Conservation (phyloP, 2,113 vertebrate species). For the Pollimyrus isidori region DNA sequence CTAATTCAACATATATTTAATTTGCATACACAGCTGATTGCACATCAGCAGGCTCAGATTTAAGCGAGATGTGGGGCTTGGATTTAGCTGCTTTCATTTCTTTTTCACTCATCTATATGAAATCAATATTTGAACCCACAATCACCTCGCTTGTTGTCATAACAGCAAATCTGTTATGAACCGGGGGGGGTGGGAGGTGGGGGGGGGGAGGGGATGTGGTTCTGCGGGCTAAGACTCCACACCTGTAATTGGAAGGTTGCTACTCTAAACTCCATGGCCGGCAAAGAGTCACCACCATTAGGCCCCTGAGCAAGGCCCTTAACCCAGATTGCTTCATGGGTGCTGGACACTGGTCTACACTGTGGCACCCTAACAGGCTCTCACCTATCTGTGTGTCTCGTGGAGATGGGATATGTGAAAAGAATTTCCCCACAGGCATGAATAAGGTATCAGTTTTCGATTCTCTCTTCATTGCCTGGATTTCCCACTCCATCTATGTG, state of each 20-base stretch:
- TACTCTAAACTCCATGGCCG: neutral
- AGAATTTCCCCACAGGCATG: neutral
- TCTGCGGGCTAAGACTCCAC: neutral
- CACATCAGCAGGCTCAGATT: neutral
- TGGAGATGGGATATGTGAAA: neutral
- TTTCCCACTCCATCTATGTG: neutral
- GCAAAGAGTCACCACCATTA: neutral
- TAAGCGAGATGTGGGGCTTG: neutral
- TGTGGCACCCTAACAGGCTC: neutral
- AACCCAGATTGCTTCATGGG: neutral
- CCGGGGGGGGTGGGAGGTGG: no score
- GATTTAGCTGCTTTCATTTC: neutral
- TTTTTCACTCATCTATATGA: neutral
- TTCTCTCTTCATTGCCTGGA: neutral
- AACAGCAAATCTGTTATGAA: neutral
- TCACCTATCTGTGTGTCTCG: neutral
- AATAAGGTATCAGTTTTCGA: neutral
- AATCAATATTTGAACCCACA: neutral
- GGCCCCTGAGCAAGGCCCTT: neutral
- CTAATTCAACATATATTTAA: neutral
- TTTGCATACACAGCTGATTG: neutral
- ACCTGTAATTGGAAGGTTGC: neutral
- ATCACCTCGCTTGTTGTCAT: neutral
- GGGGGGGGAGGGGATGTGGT: no score
- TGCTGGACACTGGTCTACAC: neutral